Base-by-base conservation (phyloP, 2,113 vertebrate genomes). In the Scomber japonicus region DNA sequence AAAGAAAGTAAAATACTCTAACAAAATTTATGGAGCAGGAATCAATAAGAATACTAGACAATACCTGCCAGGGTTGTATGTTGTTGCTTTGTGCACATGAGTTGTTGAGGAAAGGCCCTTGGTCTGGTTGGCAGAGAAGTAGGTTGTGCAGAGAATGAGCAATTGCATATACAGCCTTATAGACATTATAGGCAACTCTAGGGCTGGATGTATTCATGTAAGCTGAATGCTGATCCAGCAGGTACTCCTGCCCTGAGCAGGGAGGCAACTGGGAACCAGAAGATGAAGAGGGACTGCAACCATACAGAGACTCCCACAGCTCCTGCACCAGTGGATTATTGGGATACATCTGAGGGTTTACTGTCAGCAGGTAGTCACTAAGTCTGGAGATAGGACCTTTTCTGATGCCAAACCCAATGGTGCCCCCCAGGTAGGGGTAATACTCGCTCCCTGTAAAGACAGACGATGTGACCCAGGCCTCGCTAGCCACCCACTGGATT, bases 401-500 rank as follows among this genome's bases (percentile, higher is more conserved):
- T 35, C 82, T 89, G 60, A 96, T 91, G 21, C 91, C 94, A 85
- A 94, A 96, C 17, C 95, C 95, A 48, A 96, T 91, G 0, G 94
- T 95, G 4, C 95, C 95, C 3, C 92, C 95, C 11, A 95, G 55
- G 60, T 87, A 94, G 6, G 93, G 92, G 76, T 91, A 94, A 71
- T 88, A 93, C 31, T 94, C 83, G n/a, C 78, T 93, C 54, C 81
- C 86, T 53, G 93, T 83, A 30, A 95, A 94, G 27, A 95, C 75
- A 14, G 93, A 92, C 12, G 94, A 85, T 60, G 94, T 95, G 44
- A 95, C 87, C 94, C 94, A 95, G 31, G 94, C 94, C 74, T 95
- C 94, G 24, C 95, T 95, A 10, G 95, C 95, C 66, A 95, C 91
- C 95, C 95, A 95, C 64, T 94, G 94, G 53, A 94, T 92, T 11